Evolutionary conservation across 1,140 invertebrate species (phyloP).

Genomic region (Drosophila sechellia): DNA sequence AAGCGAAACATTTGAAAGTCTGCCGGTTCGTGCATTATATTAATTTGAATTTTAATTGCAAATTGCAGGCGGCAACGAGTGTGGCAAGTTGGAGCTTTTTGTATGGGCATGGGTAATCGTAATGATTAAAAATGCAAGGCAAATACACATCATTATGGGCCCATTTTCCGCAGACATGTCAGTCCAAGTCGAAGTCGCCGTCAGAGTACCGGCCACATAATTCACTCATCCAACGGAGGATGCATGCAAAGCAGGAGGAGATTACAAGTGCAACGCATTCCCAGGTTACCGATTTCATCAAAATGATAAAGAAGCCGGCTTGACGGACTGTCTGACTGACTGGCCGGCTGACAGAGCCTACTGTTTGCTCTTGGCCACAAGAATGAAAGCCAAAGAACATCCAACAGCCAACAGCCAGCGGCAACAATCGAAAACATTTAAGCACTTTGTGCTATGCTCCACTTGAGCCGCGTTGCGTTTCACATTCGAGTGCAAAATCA

Average conservation of each 20-base stretch:
- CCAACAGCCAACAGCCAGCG: constrained; percentile 21
- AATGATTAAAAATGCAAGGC: constrained; percentile 69
- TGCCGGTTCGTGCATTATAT: constrained; percentile 65
- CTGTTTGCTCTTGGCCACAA: constrained; percentile 58
- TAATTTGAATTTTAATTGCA: constrained; percentile 82
- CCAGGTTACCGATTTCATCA: constrained; percentile 79
- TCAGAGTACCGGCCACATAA: constrained; percentile 64
- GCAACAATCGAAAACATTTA: constrained; percentile 80
- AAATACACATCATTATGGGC: constrained; percentile 79
- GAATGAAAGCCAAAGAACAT: constrained; percentile 7
- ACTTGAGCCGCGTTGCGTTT: constrained; percentile 81
- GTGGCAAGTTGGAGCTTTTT: constrained; percentile 7
- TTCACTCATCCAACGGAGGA: constrained; percentile 63
- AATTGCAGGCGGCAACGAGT: constrained; percentile 49
- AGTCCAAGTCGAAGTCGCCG: constrained; percentile 25
- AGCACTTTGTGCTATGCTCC: constrained; percentile 81
- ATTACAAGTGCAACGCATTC: constrained; percentile 81
- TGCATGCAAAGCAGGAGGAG: constrained; percentile 70
- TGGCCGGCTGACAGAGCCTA: constrained; percentile 64
- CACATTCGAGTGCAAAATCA: constrained; percentile 82
- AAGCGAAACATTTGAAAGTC: constrained; percentile 55
- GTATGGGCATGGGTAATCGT: constrained; percentile 15
- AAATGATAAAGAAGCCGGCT: constrained; percentile 76
- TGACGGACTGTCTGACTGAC: constrained; percentile 41
- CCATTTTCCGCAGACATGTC: constrained; percentile 69